Conservation (phyloP, 2,797 vertebrate species). For the Gallinago nigripennis region DNA sequence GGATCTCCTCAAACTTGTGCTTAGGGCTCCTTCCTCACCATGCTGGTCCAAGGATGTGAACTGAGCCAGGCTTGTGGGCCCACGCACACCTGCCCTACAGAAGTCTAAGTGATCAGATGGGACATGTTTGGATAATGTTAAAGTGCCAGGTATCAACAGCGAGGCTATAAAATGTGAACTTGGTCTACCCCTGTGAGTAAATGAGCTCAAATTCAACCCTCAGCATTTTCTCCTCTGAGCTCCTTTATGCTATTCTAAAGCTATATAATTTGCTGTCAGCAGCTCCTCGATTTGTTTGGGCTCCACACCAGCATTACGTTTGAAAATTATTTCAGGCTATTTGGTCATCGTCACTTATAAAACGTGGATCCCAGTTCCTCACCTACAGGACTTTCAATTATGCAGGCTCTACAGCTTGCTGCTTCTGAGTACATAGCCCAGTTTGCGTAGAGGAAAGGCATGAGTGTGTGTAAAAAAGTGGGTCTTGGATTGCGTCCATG, state of each 20-base stretch:
- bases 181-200: background rate
- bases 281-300: background rate
- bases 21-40: background rate
- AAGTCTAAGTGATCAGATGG: background rate
- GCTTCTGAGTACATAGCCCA: background rate
- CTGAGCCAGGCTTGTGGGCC: background rate
- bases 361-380: background rate
- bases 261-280: background rate
- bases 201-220: background rate
- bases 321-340: conserved; percentile 37
- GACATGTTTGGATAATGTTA: background rate
- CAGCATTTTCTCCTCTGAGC: background rate
- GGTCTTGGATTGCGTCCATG: background rate
- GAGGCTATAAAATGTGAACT: background rate
- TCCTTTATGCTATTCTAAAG: conserved; percentile 18
- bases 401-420: background rate
- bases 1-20: background rate
- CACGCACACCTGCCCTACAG: background rate
- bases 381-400: background rate
- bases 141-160: background rate
- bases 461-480: background rate
- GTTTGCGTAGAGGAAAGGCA: background rate
- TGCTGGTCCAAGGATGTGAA: background rate
- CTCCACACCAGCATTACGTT: background rate
- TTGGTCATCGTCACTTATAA: background rate